Evolutionary conservation across 2,888 invertebrate species (phyloP), one percentile per base, ranked within the genome.

Genomic region (Polia nebulosa): DNA sequence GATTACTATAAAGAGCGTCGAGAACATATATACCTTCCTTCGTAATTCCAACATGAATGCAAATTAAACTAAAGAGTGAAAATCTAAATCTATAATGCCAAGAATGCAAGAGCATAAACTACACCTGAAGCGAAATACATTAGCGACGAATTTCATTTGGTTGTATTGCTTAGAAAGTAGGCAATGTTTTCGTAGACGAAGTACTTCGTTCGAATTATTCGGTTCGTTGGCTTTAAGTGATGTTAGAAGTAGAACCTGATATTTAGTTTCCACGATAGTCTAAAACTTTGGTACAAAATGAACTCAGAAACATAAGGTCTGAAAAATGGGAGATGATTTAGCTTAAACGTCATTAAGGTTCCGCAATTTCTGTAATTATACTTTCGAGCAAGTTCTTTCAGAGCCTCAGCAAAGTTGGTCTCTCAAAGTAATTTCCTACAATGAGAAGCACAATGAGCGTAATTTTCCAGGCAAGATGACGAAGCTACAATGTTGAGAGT

Each of bases 91-190:
- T 66, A 47, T 49, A 57, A 60, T 53, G 8, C 25, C 60, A 27
- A n/a, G 52, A 72, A 59, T 58, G 45, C 47, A 44, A 41, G 47
- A 49, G 34, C 39, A 49, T 39, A 36, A 65, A 76, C 71, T 68
- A 55, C 63, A 56, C 58, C 47, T 64, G 41, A 17, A 70, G 59
- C 53, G 52, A 74, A 72, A 64, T 63, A 74, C 65, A 53, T 25
- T 62, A 49, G 41, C 44, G 13, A 61, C 52, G 63, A 73, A 64
- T 80, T 80, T 57, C 8, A 78, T 73, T 76, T 72, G 17, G n/a
- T 60, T 62, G 44, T 67, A 57, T 49, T 20, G 34, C 41, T 57
- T 32, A 57, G 29, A 56, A 58, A 20, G 22, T 39, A 15, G 27
- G 27, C 34, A 49, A 77, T 61, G 66, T 47, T 71, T 76, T 64